A percentile compares a stretch with the other conserved stretches of the same genome.
These are phyloP conservation scores for Laspeyria flexula DNA, from an alignment of 2,888 invertebrate species.

Conservation along the genomic window DNA sequence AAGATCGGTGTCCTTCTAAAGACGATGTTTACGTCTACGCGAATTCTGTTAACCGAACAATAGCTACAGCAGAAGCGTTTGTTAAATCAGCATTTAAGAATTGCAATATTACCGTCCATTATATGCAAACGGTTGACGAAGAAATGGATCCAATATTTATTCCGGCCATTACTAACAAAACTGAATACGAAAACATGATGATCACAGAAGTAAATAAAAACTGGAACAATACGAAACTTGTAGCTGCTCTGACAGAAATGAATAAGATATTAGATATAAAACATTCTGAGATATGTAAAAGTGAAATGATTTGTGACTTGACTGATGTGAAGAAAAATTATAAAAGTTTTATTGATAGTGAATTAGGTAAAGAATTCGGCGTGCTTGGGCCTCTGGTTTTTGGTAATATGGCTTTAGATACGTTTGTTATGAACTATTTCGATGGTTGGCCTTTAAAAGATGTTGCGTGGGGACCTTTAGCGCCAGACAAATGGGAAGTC, in stretches of 20 bases:
- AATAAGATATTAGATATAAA: constrained; percentile 30
- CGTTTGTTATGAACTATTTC: constrained; percentile 30
- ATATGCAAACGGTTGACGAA: not conserved
- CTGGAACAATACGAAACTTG: constrained; percentile 16
- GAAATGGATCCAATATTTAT: constrained; percentile 20
- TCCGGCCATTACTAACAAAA: constrained; percentile 18
- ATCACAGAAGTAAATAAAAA: constrained; percentile 13
- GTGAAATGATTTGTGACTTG: constrained; percentile 32
- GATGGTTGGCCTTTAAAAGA: constrained; percentile 19
- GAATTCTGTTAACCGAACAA: constrained; percentile 7
- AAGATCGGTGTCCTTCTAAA: constrained; percentile 23
- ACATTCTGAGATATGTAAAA: constrained; percentile 26
- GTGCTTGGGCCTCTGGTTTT: constrained; percentile 15
- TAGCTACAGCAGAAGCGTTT: constrained; percentile 8
- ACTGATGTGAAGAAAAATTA: constrained; percentile 11
- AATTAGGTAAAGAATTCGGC: constrained; percentile 10
- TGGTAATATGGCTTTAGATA: constrained; percentile 13
- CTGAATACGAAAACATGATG: constrained; percentile 15
- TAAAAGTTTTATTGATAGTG: constrained; percentile 12
- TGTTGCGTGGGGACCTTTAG: constrained; percentile 34
- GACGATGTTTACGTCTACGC: constrained; percentile 18
- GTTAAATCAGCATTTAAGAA: constrained; percentile 4
- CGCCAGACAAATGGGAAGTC: constrained; percentile 19
- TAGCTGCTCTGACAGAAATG: constrained; percentile 5
- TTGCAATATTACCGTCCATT: constrained; percentile 3